phyloP scores from a whole-genome alignment of 2,113 vertebrate species.

The Heteronetta atricapilla region DNA sequence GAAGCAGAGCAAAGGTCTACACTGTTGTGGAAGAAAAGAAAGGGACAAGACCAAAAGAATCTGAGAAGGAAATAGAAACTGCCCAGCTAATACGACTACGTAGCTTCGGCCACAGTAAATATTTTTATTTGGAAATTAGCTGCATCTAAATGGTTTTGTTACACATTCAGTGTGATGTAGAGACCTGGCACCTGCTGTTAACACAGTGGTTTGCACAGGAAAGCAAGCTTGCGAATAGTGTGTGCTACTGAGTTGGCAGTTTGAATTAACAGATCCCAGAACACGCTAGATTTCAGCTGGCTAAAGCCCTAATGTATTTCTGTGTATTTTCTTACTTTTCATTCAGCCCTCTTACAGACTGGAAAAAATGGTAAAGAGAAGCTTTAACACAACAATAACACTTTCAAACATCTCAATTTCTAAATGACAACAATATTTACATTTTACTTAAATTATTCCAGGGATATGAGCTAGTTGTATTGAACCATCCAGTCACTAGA shows the following conservation, averaged over 20 bases:
- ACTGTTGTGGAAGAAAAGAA: background rate
- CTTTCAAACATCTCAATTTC: background rate
- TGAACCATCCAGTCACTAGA: background rate
- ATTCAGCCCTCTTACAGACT: background rate
- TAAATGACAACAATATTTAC: background rate
- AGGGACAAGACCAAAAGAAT: background rate
- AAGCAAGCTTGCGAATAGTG: conserved; percentile 15
- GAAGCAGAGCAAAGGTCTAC: background rate
- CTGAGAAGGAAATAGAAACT: background rate
- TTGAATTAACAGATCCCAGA: background rate
- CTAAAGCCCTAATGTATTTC: background rate
- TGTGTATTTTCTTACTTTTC: background rate
- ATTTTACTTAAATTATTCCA: background rate
- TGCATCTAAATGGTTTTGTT: conserved; percentile 2
- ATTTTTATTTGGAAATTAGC: background rate
- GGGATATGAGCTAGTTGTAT: background rate
- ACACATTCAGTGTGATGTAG: background rate
- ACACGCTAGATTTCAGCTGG: background rate
- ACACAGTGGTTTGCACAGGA: conserved; percentile 33
- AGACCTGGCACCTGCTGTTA: conserved; percentile 34
- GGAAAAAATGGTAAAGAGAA: background rate
- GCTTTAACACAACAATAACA: background rate
- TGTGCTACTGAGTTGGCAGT: conserved; percentile 8
- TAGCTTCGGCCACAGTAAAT: background rate
- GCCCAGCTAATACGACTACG: rapidly evolving